A percentile compares a stretch with the other conserved stretches of the same genome.
Conservation (phyloP, 1,140 invertebrate genomes). For the Apis laboriosa region DNA sequence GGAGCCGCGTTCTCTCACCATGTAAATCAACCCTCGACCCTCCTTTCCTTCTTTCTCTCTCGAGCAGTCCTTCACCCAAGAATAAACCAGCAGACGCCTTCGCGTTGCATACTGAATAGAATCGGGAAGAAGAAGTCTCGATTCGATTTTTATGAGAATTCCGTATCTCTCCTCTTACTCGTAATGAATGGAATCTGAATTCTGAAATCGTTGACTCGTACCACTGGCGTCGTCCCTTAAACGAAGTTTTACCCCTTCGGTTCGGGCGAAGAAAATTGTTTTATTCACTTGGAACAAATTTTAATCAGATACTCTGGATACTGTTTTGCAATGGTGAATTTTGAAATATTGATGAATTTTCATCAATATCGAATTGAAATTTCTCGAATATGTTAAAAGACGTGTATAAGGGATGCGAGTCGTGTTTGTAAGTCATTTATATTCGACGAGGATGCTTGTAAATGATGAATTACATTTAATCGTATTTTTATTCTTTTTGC, state of each 20-base stretch:
- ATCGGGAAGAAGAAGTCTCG: slow-evolving; percentile 1
- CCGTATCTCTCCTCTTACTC: neutral
- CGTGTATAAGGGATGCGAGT: no score
- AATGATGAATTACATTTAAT: no score
- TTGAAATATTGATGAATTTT: neutral
- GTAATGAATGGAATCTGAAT: neutral
- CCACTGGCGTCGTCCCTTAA: neutral
- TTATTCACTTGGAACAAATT: neutral
- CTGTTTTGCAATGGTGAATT: neutral
- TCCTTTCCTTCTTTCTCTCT: neutral
- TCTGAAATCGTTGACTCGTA: slow-evolving; percentile 26
- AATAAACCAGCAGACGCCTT: slow-evolving; percentile 44
- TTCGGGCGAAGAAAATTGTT: neutral
- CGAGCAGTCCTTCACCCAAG: slow-evolving; percentile 25
- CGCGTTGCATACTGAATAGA: slow-evolving; percentile 43
- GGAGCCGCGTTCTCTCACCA: slow-evolving; percentile 27
- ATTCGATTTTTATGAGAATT: slow-evolving; percentile 11
- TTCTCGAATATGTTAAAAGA: no score
- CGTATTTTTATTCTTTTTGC: no score
- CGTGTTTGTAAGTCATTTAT: no score
- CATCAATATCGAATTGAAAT: no score
- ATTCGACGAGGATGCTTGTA: no score
- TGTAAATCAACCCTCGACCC: slow-evolving; percentile 54
- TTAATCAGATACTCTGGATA: neutral
- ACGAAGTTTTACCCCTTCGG: neutral